Base-by-base conservation (phyloP, 2,888 invertebrate species). In the Pasiphila rectangulata region DNA sequence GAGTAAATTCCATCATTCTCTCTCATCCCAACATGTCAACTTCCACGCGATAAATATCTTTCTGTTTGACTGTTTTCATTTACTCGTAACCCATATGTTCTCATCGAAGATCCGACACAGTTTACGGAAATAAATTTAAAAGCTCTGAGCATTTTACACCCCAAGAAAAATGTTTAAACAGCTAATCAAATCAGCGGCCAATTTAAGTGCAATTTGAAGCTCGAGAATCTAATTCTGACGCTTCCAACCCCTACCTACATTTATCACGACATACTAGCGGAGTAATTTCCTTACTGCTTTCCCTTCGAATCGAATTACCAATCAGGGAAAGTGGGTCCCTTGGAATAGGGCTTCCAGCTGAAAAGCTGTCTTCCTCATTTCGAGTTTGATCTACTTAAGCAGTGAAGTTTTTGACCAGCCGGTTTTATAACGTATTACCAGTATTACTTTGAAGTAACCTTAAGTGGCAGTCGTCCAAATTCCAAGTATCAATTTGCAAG, bases 241-340 rank as follows among this genome's bases (percentile, higher is more conserved):
- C 32, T 15, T 35, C 35, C 35, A 15, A 35, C 35, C 42, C 21
- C 35, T 13, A 25, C 36, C 24, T 17, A 34, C 46, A 54, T 58
- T 52, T 54, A 58, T 58, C 58, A 56, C 53, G 49, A 42, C 38
- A 51, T 42, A 42, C 38, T 48, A 51, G 35, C 51, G 57, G 48
- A 63, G 64, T 62, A 63, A 67, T 67, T 71, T 69, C 68, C 67
- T 67, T 50, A 40, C 57, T 57, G 66, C 69, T 74, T 74, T 72
- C 72, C 63, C 65, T 63, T 55, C 60, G 56, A 63, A 68, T 74
- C 69, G 73, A 69, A 74, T 75, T 67, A 70, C 71, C 69, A 70
- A 76, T 73, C 69, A 68, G 57, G 60, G 68, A 73, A 73, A 73
- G 73, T 73, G 68, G 66, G 61, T 58, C 51, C 34, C 39, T 34